phyloP scores from a whole-genome alignment of 2,113 vertebrate species.

The Reinhardtius hippoglossoides region DNA sequence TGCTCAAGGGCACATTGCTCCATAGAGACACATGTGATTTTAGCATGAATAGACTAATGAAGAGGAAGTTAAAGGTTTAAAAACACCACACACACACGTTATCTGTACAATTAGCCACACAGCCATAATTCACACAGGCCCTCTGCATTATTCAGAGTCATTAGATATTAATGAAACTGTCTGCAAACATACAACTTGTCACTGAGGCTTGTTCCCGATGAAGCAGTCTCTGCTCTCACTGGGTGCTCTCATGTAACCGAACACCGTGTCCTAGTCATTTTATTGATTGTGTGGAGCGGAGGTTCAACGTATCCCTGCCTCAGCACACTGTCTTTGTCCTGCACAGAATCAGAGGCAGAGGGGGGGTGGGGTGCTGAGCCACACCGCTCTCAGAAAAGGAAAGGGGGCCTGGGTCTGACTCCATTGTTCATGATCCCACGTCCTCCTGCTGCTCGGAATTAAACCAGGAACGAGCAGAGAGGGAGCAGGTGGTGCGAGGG shows the following conservation, averaged over 20 bases:
- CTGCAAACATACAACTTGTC: slow-evolving; percentile 37
- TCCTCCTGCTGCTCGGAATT: background rate
- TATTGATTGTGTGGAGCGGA: slow-evolving; percentile 34
- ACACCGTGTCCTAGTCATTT: background rate
- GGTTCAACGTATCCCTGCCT: slow-evolving; percentile 15
- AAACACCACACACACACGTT: background rate
- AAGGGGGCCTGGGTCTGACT: slow-evolving; percentile 1
- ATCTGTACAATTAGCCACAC: background rate
- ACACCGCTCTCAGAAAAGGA: background rate
- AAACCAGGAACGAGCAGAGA: background rate
- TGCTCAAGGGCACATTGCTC: background rate
- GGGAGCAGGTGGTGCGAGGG: slow-evolving; percentile 30
- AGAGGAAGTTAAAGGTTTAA: too few species aligned
- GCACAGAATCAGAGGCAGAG: background rate
- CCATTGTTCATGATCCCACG: slow-evolving; percentile 28
- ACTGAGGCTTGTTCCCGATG: slow-evolving; percentile 28
- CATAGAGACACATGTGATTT: too few species aligned
- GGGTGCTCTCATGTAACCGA: slow-evolving; percentile 6
- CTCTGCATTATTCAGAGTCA: slow-evolving; percentile 50
- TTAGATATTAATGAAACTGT: slow-evolving; percentile 54
- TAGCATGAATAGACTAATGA: too few species aligned
- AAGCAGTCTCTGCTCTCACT: slow-evolving; percentile 4
- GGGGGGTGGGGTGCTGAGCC: background rate
- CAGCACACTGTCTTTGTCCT: slow-evolving; percentile 66
- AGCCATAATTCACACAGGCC: background rate